Evolutionary conservation across 2,113 vertebrate species (phyloP).

Genomic region (Panthera uncia): DNA sequence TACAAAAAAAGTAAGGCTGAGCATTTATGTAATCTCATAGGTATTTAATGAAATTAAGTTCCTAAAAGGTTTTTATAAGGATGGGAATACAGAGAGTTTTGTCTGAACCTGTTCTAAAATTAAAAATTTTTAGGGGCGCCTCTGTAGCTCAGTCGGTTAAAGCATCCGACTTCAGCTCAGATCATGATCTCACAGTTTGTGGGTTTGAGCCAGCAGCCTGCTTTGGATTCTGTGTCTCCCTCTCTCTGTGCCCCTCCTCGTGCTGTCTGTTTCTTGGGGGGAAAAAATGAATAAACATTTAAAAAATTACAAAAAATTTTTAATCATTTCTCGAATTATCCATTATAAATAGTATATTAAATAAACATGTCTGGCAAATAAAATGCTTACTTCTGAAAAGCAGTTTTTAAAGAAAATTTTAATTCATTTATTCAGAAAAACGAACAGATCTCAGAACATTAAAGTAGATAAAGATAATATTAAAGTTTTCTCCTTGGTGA

Average conservation of each 20-base stretch:
- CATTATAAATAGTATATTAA: not conserved
- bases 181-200: too few relatives aligned
- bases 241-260: too few relatives aligned
- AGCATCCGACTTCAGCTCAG: too few relatives aligned
- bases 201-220: too few relatives aligned
- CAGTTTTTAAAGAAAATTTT: not conserved
- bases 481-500: not conserved
- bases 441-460: not conserved
- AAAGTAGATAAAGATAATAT: not conserved
- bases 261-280: too few relatives aligned
- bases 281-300: too few relatives aligned
- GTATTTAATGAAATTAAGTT: not conserved
- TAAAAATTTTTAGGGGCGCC: not conserved
- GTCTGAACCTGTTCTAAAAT: not conserved
- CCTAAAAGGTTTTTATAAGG: not conserved
- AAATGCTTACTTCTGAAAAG: slow-evolving; percentile 29
- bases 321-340: not conserved
- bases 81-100: not conserved
- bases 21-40: not conserved
- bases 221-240: too few relatives aligned
- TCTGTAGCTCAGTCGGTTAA: too few relatives aligned
- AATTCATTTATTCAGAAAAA: slow-evolving; percentile 8
- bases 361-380: not conserved
- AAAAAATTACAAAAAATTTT: not conserved
- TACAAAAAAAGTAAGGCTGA: not conserved